A percentile compares a stretch with the other conserved stretches of the same genome.
Evolutionary conservation across 1,140 invertebrate genomes (phyloP).

Genomic region (Homarus americanus): DNA sequence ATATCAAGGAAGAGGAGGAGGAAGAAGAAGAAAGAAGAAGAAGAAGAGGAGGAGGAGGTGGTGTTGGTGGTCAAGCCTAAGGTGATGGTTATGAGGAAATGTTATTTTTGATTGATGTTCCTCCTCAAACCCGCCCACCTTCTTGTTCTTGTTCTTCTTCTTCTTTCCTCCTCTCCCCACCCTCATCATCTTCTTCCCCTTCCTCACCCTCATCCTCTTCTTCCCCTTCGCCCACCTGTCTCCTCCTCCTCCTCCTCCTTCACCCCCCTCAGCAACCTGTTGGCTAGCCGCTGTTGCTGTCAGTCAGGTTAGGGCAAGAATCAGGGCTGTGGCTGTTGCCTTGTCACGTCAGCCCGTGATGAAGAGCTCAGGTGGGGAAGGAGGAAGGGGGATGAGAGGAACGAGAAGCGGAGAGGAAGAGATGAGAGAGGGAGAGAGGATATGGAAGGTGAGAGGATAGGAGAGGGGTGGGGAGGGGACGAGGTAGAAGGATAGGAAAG

Average conservation of each 20-base stretch:
- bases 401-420: not conserved
- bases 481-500: not conserved
- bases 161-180: not conserved
- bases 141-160: not conserved
- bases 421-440: no score
- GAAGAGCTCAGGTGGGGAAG: slow-evolving; percentile 40
- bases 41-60: not conserved
- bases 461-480: not conserved
- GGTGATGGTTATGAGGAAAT: no score
- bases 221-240: not conserved
- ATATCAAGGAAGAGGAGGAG: not conserved
- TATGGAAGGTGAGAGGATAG: no score
- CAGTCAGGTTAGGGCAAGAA: slow-evolving; percentile 36
- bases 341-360: slow-evolving; percentile 39
- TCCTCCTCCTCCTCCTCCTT: not conserved
- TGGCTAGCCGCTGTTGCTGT: slow-evolving; percentile 35
- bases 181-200: not conserved
- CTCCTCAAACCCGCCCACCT: not conserved
- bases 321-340: not conserved
- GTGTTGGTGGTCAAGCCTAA: not conserved
- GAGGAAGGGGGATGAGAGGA: not conserved
- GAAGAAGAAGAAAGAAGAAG: not conserved
- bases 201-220: not conserved
- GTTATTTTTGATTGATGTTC: no score
- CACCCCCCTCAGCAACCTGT: not conserved